Conservation (phyloP, 1,140 invertebrate species). For the Dendrolimus punctatus region DNA sequence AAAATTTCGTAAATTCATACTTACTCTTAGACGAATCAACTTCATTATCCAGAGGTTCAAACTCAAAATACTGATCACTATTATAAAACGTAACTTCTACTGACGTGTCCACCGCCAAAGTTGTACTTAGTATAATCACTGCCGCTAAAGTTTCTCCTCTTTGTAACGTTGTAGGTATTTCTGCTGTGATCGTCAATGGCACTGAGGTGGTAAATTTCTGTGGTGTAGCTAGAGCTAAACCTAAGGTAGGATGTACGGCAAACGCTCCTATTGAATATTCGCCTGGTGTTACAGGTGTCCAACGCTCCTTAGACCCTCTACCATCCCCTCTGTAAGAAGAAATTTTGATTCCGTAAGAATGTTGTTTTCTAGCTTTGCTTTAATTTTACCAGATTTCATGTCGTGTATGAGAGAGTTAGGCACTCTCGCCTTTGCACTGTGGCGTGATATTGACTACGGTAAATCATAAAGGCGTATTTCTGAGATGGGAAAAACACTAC, state of each 20-base stretch:
- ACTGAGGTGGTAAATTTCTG: slow-evolving; percentile 89
- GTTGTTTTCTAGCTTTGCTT: not conserved
- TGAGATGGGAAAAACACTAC: no score
- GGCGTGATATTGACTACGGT: no score
- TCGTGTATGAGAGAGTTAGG: no score
- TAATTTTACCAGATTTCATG: not conserved
- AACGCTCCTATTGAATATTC: slow-evolving; percentile 96
- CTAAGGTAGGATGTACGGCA: slow-evolving; percentile 87
- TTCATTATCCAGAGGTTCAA: slow-evolving; percentile 74
- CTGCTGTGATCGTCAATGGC: slow-evolving; percentile 53
- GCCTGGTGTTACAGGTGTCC: slow-evolving; percentile 91
- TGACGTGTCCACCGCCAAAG: slow-evolving; percentile 83
- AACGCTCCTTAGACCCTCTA: slow-evolving; percentile 71
- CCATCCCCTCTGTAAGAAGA: slow-evolving; percentile 62
- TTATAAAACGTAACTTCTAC: slow-evolving; percentile 91
- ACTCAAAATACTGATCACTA: slow-evolving; percentile 85
- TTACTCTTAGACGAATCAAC: slow-evolving; percentile 67
- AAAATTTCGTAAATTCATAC: slow-evolving; percentile 8
- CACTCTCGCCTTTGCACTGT: no score
- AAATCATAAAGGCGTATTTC: no score
- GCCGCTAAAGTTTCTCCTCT: slow-evolving; percentile 92
- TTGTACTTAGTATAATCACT: slow-evolving; percentile 94
- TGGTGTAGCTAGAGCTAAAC: slow-evolving; percentile 84
- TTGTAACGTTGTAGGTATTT: slow-evolving; percentile 92
- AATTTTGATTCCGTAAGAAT: not conserved